Evolutionary conservation across 2,113 vertebrate genomes (phyloP).

Genomic region (Sphaerodactylus townsendi): DNA sequence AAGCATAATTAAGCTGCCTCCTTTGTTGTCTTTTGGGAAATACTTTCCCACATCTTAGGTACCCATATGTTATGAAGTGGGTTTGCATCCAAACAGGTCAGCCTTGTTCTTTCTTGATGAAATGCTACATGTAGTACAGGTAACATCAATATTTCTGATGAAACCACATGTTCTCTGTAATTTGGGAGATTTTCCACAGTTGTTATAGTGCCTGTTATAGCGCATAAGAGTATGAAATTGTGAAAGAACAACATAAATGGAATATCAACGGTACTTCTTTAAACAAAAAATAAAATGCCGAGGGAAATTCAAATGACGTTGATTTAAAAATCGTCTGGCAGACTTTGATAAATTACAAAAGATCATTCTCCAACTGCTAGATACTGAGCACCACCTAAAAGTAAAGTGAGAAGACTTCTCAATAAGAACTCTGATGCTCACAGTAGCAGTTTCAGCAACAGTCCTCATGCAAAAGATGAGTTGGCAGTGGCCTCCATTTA

Average conservation of each 20-base stretch:
- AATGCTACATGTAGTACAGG: neutral
- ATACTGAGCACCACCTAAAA: neutral
- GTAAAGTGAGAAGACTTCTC: neutral
- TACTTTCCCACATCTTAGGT: neutral
- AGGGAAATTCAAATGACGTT: neutral
- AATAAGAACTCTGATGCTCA: neutral
- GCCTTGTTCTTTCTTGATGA: neutral
- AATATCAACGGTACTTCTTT: neutral
- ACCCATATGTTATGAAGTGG: neutral
- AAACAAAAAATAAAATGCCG: neutral
- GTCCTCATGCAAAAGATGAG: no score
- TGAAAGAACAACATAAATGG: neutral
- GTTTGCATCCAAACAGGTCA: neutral
- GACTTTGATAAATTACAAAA: slow-evolving; percentile 5
- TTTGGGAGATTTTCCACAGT: neutral
- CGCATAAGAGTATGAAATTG: neutral
- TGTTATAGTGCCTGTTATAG: neutral
- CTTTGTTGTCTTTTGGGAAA: neutral
- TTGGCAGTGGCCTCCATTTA: neutral
- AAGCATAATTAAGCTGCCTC: neutral
- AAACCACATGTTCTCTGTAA: neutral
- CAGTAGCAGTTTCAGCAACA: neutral
- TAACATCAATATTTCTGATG: neutral
- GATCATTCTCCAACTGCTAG: slow-evolving; percentile 10
- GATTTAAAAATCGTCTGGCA: neutral